These are phyloP conservation scores for Glandiceps talaboti DNA, from an alignment of 53 echinoderm and acorn worm species.

Conservation along the genomic window DNA sequence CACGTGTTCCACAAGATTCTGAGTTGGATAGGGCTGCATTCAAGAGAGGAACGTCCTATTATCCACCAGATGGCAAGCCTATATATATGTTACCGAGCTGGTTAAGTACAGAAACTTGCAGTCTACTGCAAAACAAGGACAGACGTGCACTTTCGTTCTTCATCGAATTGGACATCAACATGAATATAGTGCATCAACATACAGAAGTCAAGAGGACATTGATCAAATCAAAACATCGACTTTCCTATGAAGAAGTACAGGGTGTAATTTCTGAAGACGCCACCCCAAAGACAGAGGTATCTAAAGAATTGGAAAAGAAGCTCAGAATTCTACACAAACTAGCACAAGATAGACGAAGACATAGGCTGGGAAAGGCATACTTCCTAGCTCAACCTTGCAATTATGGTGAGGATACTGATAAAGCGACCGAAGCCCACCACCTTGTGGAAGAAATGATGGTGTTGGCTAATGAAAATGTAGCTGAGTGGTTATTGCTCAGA, in stretches of 20 bases:
- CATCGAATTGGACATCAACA: background rate
- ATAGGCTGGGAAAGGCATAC: constrained; percentile 29
- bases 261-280: background rate
- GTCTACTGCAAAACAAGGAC: background rate
- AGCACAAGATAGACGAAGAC: constrained; percentile 15
- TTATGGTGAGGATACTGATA: constrained; percentile 29
- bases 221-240: background rate
- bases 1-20: constrained; percentile 8
- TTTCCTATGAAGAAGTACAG: background rate
- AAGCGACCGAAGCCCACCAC: constrained; percentile 34
- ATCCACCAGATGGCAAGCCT: background rate
- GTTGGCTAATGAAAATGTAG: constrained; percentile 48
- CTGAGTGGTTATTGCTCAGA: constrained; percentile 18
- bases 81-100: background rate
- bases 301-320: constrained; percentile 3
- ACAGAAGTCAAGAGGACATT: background rate
- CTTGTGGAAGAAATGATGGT: constrained; percentile 78
- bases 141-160: background rate
- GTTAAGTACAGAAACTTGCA: background rate
- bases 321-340: background rate
- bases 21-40: background rate
- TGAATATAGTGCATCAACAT: background rate
- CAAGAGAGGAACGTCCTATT: background rate
- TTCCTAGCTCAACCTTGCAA: constrained; percentile 18
- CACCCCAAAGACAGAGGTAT: background rate